Base-by-base conservation (phyloP, 2,888 invertebrate species). In the Morinoia aosen region DNA sequence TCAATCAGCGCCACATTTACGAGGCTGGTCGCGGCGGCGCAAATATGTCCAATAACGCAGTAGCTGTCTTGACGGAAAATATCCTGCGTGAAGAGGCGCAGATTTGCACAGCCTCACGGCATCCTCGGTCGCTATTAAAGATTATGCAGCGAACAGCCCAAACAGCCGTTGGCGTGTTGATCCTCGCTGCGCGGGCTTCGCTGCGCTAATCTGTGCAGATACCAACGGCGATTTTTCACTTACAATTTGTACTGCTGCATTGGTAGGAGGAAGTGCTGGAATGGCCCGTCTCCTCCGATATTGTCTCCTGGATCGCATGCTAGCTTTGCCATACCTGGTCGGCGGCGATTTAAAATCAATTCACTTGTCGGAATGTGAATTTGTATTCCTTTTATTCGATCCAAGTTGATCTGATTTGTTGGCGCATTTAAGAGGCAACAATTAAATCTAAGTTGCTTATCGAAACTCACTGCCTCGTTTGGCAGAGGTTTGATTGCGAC, bases 351-450 rank as follows among this genome's bases (percentile, higher is more conserved):
- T 76, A 14, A 76, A 76, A 76, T 76, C 76, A 76, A 33, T 76
- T 76, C 25, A 76, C 76, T 76, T 76, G 25, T 76, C 76, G 76
- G 76, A 76, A 76, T 19, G 16, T 76, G 76, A 76, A 76, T 76
- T 76, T 76, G 76, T 33, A 76, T 76, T 76, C 76, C 76, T 76
- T 76, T 76, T 33, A 33, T 76, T 76, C 10, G 33, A 33, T 25
- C 76, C 76, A 76, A 76, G 76, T 76, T 76, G 8, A 76, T 16
- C 76, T 76, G 76, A 76, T 76, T 76, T 76, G 76, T 76, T 76
- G 76, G 76, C 76, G 76, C 76, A 76, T 76, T 76, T 76, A 76
- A 76, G 76, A 76, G 76, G 76, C 76, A 76, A 76, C 76, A 19
- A 90, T 90, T 90, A 40, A 40, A 90, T 90, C 90, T 1, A 39